phyloP scores from a whole-genome alignment of 2,797 vertebrate species.

The Gobionotothen gibberifrons region DNA sequence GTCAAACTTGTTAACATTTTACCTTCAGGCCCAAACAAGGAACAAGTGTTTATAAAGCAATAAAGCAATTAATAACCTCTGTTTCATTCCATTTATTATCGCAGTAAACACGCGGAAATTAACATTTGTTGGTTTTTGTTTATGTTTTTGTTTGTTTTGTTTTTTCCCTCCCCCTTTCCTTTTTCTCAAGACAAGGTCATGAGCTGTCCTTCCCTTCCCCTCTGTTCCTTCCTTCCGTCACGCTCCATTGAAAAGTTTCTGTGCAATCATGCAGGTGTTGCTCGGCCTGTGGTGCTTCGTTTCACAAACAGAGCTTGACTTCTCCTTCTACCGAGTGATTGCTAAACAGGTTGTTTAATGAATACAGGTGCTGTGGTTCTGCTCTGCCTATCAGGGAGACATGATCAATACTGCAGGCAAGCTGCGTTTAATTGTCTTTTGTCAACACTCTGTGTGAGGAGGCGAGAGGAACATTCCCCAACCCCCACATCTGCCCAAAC shows the following conservation, averaged over 20 bases:
- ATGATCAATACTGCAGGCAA: slow-evolving; percentile 78
- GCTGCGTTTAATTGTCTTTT: slow-evolving; percentile 79
- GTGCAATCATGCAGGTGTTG: slow-evolving; percentile 59
- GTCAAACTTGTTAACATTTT: slow-evolving; percentile 72
- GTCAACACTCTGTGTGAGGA: slow-evolving; percentile 63
- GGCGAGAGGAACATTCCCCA: slow-evolving; percentile 13
- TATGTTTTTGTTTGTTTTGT: slow-evolving; percentile 20
- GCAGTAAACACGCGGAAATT: slow-evolving; percentile 37
- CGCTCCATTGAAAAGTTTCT: slow-evolving; percentile 62
- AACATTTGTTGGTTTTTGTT: slow-evolving; percentile 25
- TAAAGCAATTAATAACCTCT: slow-evolving; percentile 69
- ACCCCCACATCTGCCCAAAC: slow-evolving; percentile 14
- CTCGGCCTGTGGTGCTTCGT: slow-evolving; percentile 53
- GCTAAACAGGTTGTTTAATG: slow-evolving; percentile 79
- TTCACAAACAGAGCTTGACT: slow-evolving; percentile 64
- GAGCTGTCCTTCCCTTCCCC: slow-evolving; percentile 27
- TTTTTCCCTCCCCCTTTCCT: neutral
- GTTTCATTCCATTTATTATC: slow-evolving; percentile 43
- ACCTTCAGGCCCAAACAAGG: slow-evolving; percentile 43
- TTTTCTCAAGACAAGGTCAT: slow-evolving; percentile 55
- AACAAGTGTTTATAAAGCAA: slow-evolving; percentile 60
- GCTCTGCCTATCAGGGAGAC: slow-evolving; percentile 75
- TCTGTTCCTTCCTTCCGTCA: slow-evolving; percentile 41
- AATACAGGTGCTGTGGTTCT: slow-evolving; percentile 81
- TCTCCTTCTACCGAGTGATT: slow-evolving; percentile 56